A percentile compares a stretch with the other conserved stretches of the same genome.
phyloP scores from a whole-genome alignment of 37 sponge, comb jelly and placozoan genomes.

The Petrosia ficiformis region DNA sequence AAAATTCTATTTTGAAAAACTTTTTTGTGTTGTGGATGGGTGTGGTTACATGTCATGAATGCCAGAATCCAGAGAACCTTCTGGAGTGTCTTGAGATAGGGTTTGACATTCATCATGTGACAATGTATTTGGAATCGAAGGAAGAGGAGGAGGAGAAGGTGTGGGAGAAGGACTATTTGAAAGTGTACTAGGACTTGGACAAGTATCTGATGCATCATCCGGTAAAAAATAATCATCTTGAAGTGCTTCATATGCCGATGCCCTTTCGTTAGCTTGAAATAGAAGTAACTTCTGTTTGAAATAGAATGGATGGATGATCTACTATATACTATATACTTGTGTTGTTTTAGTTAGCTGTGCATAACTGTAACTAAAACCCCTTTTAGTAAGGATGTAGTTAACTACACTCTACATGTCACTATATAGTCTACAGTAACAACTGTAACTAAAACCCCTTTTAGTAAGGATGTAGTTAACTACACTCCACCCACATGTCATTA shows the following conservation, averaged over 20 bases:
- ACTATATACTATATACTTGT: not conserved
- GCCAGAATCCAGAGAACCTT: not conserved
- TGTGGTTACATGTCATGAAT: not conserved
- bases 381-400: too few species aligned
- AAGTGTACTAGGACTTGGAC: not conserved
- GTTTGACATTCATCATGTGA: too few species aligned
- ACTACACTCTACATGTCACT: too few species aligned
- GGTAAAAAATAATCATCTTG: slow-evolving; percentile 60
- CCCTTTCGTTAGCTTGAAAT: slow-evolving; percentile 44
- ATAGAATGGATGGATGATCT: not conserved
- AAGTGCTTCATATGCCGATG: slow-evolving; percentile 46
- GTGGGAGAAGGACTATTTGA: not conserved
- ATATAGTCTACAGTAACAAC: too few species aligned
- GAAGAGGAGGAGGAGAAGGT: not conserved
- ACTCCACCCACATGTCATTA: too few species aligned
- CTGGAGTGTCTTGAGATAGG: not conserved
- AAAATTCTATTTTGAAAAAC: too few species aligned
- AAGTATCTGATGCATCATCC: too few species aligned
- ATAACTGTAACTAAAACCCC: too few species aligned
- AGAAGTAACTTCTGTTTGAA: slow-evolving; percentile 45
- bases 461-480: too few species aligned
- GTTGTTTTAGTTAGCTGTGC: not conserved
- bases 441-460: too few species aligned
- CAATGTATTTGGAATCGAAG: not conserved
- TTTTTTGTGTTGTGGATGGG: too few species aligned